Conservation (phyloP, 1,140 invertebrate genomes). For the Aleiodes sp. region DNA sequence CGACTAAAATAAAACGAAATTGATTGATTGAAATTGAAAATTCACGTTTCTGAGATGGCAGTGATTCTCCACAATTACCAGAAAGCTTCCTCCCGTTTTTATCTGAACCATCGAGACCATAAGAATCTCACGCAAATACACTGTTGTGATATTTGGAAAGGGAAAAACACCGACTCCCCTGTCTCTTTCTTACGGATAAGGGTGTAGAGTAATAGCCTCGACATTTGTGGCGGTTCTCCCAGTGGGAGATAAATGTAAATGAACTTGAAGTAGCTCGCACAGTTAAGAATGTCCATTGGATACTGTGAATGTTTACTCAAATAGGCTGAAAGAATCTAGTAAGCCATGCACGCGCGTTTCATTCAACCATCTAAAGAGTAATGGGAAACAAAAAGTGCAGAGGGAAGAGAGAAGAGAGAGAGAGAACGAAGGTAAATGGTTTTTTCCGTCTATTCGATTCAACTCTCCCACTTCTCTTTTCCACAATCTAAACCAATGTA, state of each 20-base stretch:
- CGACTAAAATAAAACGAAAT: too few relatives aligned
- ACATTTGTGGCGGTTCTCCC: conserved; percentile 10
- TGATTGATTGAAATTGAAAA: too few relatives aligned
- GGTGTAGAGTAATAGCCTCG: conserved; percentile 25
- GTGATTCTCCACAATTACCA: too few relatives aligned
- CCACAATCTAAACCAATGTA: not conserved
- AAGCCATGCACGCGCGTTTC: not conserved
- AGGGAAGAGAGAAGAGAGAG: not conserved
- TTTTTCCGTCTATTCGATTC: not conserved
- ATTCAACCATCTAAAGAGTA: not conserved
- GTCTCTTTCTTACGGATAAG: too few relatives aligned
- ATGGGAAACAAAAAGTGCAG: not conserved
- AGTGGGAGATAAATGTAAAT: conserved; percentile 35
- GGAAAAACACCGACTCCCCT: not conserved
- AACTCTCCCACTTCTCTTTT: conserved; percentile 6
- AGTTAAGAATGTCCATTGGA: conserved; percentile 26
- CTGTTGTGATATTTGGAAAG: not conserved
- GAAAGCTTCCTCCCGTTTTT: too few relatives aligned
- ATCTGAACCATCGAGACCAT: too few relatives aligned
- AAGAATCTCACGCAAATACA: too few relatives aligned
- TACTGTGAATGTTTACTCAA: conserved; percentile 25
- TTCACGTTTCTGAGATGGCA: too few relatives aligned
- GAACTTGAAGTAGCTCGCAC: conserved; percentile 31
- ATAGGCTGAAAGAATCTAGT: conserved; percentile 13
- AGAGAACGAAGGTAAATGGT: not conserved